Conservation (phyloP, 2,113 vertebrate species). For the Hucho hucho region DNA sequence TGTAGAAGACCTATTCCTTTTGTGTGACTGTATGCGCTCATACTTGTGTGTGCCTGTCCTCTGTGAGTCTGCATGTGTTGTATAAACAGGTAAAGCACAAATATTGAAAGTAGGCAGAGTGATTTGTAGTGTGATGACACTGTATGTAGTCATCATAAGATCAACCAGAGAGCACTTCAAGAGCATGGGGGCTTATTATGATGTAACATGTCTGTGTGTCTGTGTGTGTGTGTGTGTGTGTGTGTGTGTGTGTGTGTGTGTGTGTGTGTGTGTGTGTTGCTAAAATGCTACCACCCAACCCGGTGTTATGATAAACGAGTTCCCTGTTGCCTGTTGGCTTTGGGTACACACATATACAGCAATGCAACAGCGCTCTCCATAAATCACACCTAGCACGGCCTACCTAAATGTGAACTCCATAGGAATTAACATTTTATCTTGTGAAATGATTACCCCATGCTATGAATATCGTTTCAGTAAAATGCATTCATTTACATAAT, state of each 20-base stretch:
- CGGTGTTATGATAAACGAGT: constrained; percentile 15
- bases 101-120: constrained; percentile 18
- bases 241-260: too few relatives aligned
- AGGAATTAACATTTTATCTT: too few relatives aligned
- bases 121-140: constrained; percentile 44
- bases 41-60: neutral
- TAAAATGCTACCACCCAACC: neutral
- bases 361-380: neutral
- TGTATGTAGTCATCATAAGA: constrained; percentile 44
- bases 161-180: neutral
- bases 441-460: too few relatives aligned
- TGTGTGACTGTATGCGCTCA: neutral
- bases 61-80: constrained; percentile 22
- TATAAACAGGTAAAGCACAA: constrained; percentile 56
- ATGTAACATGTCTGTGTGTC: neutral
- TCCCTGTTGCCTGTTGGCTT: constrained; percentile 14
- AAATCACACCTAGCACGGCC: too few relatives aligned
- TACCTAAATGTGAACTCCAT: neutral
- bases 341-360: neutral
- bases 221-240: neutral
- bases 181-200: neutral
- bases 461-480: neutral
- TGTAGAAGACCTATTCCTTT: neutral
- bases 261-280: too few relatives aligned
- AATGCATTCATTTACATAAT: neutral